A percentile compares a stretch with the other conserved stretches of the same genome.
phyloP scores from a whole-genome alignment of 2,888 invertebrate genomes.

The Fissipunctia ypsillon region DNA sequence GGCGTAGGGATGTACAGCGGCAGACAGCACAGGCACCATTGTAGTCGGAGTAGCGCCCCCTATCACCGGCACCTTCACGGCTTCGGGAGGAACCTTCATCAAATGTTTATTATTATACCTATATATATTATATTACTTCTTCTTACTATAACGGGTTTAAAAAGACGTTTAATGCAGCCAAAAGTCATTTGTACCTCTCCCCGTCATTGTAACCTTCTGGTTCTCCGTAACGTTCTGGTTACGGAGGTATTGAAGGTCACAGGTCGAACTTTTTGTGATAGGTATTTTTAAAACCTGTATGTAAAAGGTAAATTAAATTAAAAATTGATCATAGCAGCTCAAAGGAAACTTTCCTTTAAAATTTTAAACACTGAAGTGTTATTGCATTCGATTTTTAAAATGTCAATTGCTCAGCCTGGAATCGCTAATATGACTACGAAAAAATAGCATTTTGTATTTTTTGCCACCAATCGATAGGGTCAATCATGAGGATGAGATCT shows the following conservation, averaged over 20 bases:
- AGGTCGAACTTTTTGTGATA: too few relatives aligned
- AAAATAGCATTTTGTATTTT: background rate
- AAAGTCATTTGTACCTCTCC: too few relatives aligned
- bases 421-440: background rate
- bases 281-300: background rate
- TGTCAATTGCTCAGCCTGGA: background rate
- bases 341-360: background rate
- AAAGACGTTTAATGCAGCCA: too few relatives aligned
- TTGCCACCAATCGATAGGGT: too few relatives aligned
- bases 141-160: too few relatives aligned
- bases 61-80: constrained; percentile 92
- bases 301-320: background rate
- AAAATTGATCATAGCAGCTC: background rate
- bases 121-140: too few relatives aligned
- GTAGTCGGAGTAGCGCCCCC: constrained; percentile 93
- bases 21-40: constrained; percentile 93
- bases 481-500: background rate
- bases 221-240: too few relatives aligned
- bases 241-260: too few relatives aligned
- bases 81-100: constrained; percentile 90
- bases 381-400: background rate
- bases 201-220: too few relatives aligned
- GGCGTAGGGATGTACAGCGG: constrained; percentile 90
- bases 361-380: background rate
- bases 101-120: background rate